These are phyloP conservation scores for Micromys minutus DNA, from an alignment of 2,113 vertebrate species.

Conservation along the genomic window DNA sequence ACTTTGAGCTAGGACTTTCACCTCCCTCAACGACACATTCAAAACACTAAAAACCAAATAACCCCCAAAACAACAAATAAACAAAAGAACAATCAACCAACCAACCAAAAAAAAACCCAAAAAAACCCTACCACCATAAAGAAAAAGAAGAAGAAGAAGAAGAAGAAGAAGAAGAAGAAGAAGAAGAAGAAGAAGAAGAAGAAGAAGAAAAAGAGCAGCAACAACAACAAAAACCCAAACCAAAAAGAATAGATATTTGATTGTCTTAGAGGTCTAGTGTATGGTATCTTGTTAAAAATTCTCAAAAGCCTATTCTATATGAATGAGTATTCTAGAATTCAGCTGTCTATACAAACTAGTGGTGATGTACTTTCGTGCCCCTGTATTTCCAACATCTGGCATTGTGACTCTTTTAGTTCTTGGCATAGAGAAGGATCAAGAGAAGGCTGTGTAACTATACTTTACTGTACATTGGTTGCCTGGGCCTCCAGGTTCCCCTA, in stretches of 20 bases:
- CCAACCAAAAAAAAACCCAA: not conserved
- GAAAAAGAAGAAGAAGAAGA: too few species aligned
- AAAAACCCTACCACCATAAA: not conserved
- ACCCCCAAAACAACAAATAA: not conserved
- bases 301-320: not conserved
- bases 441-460: not conserved
- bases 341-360: not conserved
- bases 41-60: not conserved
- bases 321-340: not conserved
- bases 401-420: fast-evolving
- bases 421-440: fast-evolving
- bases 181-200: too few species aligned
- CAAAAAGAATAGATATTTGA: not conserved
- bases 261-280: not conserved
- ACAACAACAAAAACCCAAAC: not conserved
- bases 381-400: not conserved
- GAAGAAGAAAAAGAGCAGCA: not conserved
- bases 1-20: not conserved
- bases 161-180: too few species aligned
- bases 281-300: not conserved
- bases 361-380: not conserved
- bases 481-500: not conserved
- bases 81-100: not conserved
- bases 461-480: not conserved
- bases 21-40: not conserved